Conservation (phyloP, 1,140 invertebrate genomes). For the Scaptomyza hsui region DNA sequence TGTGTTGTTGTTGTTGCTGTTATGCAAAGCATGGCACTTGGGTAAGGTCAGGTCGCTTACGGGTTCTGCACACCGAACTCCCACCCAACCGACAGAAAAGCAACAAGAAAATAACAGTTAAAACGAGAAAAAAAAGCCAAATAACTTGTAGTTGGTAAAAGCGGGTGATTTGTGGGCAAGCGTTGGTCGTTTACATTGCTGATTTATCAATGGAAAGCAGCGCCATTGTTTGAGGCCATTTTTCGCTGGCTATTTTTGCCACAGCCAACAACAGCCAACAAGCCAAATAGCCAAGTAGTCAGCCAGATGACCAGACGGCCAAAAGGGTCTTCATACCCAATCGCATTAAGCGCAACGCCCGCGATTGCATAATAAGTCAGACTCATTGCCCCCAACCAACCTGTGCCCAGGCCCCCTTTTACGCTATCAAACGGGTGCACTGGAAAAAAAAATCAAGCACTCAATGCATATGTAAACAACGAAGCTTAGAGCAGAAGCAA, state of each 20-base stretch:
- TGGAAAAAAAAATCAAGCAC: neutral
- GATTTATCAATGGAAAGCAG: conserved; percentile 52
- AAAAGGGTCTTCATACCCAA: conserved; percentile 37
- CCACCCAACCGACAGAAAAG: conserved; percentile 6
- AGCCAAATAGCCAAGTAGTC: conserved; percentile 1
- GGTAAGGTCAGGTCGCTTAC: conserved; percentile 59
- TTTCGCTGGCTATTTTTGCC: conserved; percentile 27
- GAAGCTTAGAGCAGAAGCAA: too few species aligned
- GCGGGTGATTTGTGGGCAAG: conserved; percentile 42
- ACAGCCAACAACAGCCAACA: conserved; percentile 10
- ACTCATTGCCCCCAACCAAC: conserved; percentile 3
- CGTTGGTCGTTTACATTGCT: conserved; percentile 35
- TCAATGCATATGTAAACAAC: too few species aligned
- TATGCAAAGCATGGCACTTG: conserved; percentile 64
- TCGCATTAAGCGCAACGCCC: conserved; percentile 42
- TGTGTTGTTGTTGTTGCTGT: conserved; percentile 38
- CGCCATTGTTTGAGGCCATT: conserved; percentile 32
- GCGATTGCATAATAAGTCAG: conserved; percentile 39
- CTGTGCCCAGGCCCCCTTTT: neutral
- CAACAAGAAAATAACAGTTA: neutral
- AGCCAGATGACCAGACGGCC: neutral
- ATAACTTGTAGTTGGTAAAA: conserved; percentile 32
- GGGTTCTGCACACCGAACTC: conserved; percentile 23
- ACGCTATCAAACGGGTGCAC: neutral
- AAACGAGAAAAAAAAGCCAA: neutral